These are phyloP conservation scores for Clunio marinus DNA, from an alignment of 2,888 invertebrate genomes.

Conservation along the genomic window DNA sequence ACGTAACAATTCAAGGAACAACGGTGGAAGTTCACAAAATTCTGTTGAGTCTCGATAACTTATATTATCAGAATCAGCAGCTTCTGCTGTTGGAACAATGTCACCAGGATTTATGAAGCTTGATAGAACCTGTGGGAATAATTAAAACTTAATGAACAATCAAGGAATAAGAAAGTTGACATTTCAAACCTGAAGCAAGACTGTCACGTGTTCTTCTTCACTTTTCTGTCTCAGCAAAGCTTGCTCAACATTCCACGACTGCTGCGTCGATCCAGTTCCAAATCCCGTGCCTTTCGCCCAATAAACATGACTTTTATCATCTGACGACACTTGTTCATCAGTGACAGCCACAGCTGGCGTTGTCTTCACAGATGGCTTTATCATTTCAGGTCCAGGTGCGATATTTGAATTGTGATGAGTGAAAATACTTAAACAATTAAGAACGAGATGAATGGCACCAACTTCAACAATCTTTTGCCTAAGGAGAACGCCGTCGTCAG, in stretches of 20 bases:
- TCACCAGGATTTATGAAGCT: constrained; percentile 80
- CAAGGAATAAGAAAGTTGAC: constrained; percentile 15
- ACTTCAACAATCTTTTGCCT: constrained; percentile 75
- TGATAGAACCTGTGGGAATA: constrained; percentile 79
- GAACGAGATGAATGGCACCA: constrained; percentile 78
- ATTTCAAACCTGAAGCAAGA: constrained; percentile 62
- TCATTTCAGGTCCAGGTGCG: constrained; percentile 18
- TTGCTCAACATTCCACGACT: constrained; percentile 95
- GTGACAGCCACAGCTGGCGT: constrained; percentile 43
- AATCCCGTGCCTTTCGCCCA: constrained; percentile 98
- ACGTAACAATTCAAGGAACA: constrained; percentile 71
- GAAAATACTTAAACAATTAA: constrained; percentile 84
- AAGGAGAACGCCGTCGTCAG: constrained; percentile 70
- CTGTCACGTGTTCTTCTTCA: constrained; percentile 92
- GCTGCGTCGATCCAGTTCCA: constrained; percentile 91
- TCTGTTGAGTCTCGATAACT: constrained; percentile 50
- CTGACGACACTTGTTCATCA: constrained; percentile 53
- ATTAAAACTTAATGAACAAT: not conserved
- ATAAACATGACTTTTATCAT: constrained; percentile 74
- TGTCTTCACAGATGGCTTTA: constrained; percentile 50
- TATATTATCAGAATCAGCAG: constrained; percentile 47
- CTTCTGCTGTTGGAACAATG: constrained; percentile 51
- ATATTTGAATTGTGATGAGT: constrained; percentile 61
- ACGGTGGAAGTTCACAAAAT: constrained; percentile 58
- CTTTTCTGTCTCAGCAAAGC: constrained; percentile 82